Percentiles rank a stretch among this genome's conserved stretches.
Conservation (phyloP, 1,140 invertebrate genomes). For the Philaenus spumarius region DNA sequence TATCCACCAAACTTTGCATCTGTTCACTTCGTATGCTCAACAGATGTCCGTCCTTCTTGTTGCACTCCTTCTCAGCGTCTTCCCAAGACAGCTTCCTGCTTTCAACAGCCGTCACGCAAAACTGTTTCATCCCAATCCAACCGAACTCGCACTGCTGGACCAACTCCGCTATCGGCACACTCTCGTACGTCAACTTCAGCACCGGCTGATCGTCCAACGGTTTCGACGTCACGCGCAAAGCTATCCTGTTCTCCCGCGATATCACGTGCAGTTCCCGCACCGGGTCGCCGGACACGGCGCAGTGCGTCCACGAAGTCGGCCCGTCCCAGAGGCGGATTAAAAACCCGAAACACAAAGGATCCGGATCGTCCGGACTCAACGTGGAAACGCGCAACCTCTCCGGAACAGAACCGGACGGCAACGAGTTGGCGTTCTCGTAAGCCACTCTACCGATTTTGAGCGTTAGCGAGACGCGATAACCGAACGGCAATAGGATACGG, state of each 20-base stretch:
- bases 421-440: not conserved
- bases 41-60: slow-evolving; percentile 53
- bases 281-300: slow-evolving; percentile 46
- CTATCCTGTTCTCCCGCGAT: slow-evolving; percentile 46
- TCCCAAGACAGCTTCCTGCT: slow-evolving; percentile 49
- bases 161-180: slow-evolving; percentile 40
- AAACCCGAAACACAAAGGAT: slow-evolving; percentile 43
- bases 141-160: slow-evolving; percentile 54
- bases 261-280: slow-evolving; percentile 48
- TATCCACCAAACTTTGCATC: slow-evolving; percentile 51
- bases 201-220: not conserved
- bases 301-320: slow-evolving; percentile 46
- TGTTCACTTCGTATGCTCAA: slow-evolving; percentile 52
- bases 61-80: slow-evolving; percentile 56
- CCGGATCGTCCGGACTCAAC: not conserved
- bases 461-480: slow-evolving; percentile 43
- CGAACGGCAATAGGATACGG: slow-evolving; percentile 54
- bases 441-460: slow-evolving; percentile 2
- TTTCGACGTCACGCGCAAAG: slow-evolving; percentile 35
- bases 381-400: slow-evolving; percentile 2
- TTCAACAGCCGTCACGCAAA: slow-evolving; percentile 54
- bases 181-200: slow-evolving; percentile 20
- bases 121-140: slow-evolving; percentile 51
- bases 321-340: slow-evolving; percentile 47
- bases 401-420: not conserved